Evolutionary conservation across 2,797 vertebrate species (phyloP), one percentile per base, ranked within the genome.

Genomic region (Mormyrus proboscirostris): DNA sequence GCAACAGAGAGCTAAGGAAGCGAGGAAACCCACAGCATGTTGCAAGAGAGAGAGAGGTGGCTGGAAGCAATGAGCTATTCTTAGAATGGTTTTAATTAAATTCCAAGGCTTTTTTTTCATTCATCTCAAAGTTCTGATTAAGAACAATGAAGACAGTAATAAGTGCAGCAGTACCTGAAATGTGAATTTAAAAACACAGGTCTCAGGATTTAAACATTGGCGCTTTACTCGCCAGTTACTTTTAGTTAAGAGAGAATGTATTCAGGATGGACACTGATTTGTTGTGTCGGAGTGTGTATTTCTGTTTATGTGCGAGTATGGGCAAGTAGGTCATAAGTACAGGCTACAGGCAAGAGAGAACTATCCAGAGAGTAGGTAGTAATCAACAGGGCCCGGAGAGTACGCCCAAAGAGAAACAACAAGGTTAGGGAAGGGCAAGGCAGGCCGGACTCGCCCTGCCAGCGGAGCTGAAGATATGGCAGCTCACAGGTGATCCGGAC

Each of bases 91-190:
- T 55, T 55, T 86, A 55, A 86, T 51, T 86, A 86, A 86, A 86
- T 86, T 86, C 84, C 47, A 16, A 22, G 47, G 49, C 14, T 86
- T 86, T 85, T 86, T 86, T 86, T 55, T 3, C 3, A 86, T 86
- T 53, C 22, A 55, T 55, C 49, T 55, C 49, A 86, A 86, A 51
- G 84, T 86, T 86, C 84, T 53, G 84, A 86, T 86, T 55, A 86
- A 51, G 25, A 86, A 55, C 10, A 55, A 86, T 86, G 50, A 86
- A n/a, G 82, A 44, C 0, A 49, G n/a, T 10, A 22, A 55, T 16
- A 86, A 55, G 84, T 16, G 51, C 3, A 6, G 29, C 12, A 14
- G 29, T 33, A 57, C n/a, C 25, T 86, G 50, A 57, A 86, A 53
- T 33, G 4, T 55, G 51, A 29, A 49, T 86, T 38, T 86, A 50